phyloP scores from a whole-genome alignment of 2,113 vertebrate species.

The Pyrgilauda ruficollis region DNA sequence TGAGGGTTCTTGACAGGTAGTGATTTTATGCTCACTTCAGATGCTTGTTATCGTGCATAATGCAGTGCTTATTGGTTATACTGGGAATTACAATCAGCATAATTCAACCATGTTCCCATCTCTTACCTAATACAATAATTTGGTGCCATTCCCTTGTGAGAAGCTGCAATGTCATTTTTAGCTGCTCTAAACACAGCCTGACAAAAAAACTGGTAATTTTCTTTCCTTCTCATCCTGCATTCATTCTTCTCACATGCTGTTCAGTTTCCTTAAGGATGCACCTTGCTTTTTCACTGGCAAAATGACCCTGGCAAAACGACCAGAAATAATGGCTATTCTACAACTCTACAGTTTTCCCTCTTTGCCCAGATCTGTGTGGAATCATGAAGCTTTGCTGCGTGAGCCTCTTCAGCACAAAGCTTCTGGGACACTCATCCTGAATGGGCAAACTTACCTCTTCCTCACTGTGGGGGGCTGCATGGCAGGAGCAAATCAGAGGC shows the following conservation, averaged over 20 bases:
- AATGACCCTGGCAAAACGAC: background rate
- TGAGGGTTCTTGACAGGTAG: background rate
- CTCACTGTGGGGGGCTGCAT: background rate
- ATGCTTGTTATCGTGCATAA: background rate
- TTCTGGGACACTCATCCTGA: background rate
- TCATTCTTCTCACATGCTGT: background rate
- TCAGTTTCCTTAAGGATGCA: background rate
- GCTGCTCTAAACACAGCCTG: background rate
- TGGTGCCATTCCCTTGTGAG: background rate
- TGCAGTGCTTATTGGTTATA: background rate
- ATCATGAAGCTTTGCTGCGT: background rate
- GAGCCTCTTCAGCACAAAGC: background rate
- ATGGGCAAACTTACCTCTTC: background rate
- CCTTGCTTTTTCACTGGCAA: background rate
- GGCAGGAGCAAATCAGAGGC: background rate
- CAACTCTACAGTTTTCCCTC: background rate
- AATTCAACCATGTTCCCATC: background rate
- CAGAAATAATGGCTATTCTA: background rate
- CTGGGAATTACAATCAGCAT: background rate
- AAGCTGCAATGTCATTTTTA: background rate
- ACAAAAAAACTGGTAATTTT: background rate
- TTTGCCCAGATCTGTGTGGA: background rate
- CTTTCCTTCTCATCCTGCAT: background rate
- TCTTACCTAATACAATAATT: background rate
- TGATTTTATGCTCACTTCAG: background rate